A percentile compares a stretch with the other conserved stretches of the same genome.
These are phyloP conservation scores for Plodia interpunctella DNA, from an alignment of 1,140 invertebrate species.

Conservation along the genomic window DNA sequence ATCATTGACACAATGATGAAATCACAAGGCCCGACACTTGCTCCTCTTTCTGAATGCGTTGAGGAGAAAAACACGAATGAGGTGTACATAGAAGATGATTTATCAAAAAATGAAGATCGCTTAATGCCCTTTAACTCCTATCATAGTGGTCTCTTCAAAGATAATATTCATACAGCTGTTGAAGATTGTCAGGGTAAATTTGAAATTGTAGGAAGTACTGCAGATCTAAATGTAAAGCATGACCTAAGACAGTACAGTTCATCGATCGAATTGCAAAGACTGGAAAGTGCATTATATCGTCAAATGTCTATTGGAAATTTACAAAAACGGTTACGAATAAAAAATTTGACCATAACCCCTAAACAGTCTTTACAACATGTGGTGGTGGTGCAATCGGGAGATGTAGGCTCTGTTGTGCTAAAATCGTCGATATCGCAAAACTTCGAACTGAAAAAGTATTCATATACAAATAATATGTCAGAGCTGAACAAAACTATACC, in stretches of 20 bases:
- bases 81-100: constrained; percentile 12
- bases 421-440: constrained; percentile 35
- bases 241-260: constrained; percentile 28
- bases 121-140: constrained; percentile 29
- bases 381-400: constrained; percentile 49
- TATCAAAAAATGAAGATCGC: constrained; percentile 28
- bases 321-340: constrained; percentile 43
- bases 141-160: constrained; percentile 41
- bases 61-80: constrained; percentile 23
- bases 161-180: constrained; percentile 49
- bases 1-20: constrained; percentile 44
- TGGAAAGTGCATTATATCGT: constrained; percentile 41
- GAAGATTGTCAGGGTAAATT: constrained; percentile 12
- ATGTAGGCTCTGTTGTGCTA: constrained; percentile 38
- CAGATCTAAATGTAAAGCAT: background rate
- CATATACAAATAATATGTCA: constrained; percentile 8
- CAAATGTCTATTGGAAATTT: constrained; percentile 40
- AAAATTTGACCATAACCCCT: constrained; percentile 52
- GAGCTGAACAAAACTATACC: constrained; percentile 29
- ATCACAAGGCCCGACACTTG: constrained; percentile 18
- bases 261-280: constrained; percentile 31
- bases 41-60: constrained; percentile 27
- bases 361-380: constrained; percentile 47
- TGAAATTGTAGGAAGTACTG: constrained; percentile 8
- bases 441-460: constrained; percentile 4